These are phyloP conservation scores for Physocephala rufipes DNA, from an alignment of 2,888 invertebrate species.

Conservation along the genomic window DNA sequence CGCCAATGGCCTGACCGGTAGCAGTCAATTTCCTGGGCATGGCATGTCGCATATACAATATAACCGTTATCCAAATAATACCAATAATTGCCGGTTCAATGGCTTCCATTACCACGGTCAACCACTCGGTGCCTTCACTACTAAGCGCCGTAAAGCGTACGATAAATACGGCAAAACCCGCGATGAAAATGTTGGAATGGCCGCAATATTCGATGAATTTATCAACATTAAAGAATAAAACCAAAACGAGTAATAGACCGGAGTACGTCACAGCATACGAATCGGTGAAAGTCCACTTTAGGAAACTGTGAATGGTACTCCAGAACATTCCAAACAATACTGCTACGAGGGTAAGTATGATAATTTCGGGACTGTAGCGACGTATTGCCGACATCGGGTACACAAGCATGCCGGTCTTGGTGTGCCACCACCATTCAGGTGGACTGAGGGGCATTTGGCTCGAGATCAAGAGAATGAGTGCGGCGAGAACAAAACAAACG, in stretches of 20 bases:
- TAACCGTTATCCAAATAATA: conserved; percentile 81
- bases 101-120: conserved; percentile 76
- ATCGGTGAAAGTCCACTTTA: conserved; percentile 72
- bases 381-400: conserved; percentile 83
- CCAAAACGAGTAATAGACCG: conserved; percentile 55
- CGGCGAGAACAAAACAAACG: conserved; percentile 71
- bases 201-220: conserved; percentile 84
- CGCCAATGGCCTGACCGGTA: conserved; percentile 80
- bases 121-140: conserved; percentile 68
- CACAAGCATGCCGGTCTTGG: conserved; percentile 78
- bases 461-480: conserved; percentile 69
- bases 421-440: conserved; percentile 90
- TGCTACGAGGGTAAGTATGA: conserved; percentile 75
- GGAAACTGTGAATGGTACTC: conserved; percentile 81
- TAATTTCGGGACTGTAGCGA: conserved; percentile 79
- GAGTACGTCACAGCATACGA: conserved; percentile 51
- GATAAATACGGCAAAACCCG: conserved; percentile 83
- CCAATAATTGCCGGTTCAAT: conserved; percentile 81
- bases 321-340: conserved; percentile 79
- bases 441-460: conserved; percentile 79
- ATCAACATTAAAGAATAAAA: conserved; percentile 73
- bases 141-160: conserved; percentile 76
- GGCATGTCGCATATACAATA: conserved; percentile 82
- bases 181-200: conserved; percentile 82
- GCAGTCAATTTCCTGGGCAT: conserved; percentile 80